Evolutionary conservation across 2,888 invertebrate species (phyloP).

Genomic region (Meghimatium bilineatum): DNA sequence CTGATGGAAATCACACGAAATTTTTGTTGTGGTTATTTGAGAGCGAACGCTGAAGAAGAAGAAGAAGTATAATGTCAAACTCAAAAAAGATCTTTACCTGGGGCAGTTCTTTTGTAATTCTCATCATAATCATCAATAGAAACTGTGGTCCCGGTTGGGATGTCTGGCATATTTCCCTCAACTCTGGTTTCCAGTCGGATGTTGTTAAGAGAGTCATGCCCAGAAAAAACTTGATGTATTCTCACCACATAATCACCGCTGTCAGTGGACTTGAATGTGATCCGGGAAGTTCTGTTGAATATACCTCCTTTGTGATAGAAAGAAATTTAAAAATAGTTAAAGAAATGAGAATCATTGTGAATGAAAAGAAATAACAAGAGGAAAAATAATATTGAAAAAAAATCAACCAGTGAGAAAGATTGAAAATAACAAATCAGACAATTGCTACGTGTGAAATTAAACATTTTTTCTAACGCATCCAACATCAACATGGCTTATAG

Average conservation of each 20-base stretch:
- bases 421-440: too few species aligned
- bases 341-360: too few species aligned
- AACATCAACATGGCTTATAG: too few species aligned
- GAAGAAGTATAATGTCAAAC: too few species aligned
- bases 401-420: too few species aligned
- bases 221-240: slow-evolving; percentile 85
- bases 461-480: too few species aligned
- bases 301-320: slow-evolving; percentile 82
- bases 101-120: slow-evolving; percentile 85
- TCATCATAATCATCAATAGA: slow-evolving; percentile 89
- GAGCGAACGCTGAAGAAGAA: too few species aligned
- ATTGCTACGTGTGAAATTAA: too few species aligned
- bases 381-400: not conserved
- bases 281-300: slow-evolving; percentile 89
- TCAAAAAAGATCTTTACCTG: slow-evolving; percentile 81
- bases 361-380: not conserved
- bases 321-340: not conserved
- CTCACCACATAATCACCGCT: slow-evolving; percentile 81
- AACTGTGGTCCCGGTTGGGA: slow-evolving; percentile 83
- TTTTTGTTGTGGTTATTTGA: too few species aligned
- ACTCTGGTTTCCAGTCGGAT: slow-evolving; percentile 82
- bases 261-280: slow-evolving; percentile 84
- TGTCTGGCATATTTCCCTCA: slow-evolving; percentile 87
- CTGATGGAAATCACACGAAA: too few species aligned
- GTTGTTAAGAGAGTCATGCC: slow-evolving; percentile 75